A percentile compares a stretch with the other conserved stretches of the same genome.
phyloP scores from a whole-genome alignment of 2,113 vertebrate genomes.

The Okapia johnstoni region DNA sequence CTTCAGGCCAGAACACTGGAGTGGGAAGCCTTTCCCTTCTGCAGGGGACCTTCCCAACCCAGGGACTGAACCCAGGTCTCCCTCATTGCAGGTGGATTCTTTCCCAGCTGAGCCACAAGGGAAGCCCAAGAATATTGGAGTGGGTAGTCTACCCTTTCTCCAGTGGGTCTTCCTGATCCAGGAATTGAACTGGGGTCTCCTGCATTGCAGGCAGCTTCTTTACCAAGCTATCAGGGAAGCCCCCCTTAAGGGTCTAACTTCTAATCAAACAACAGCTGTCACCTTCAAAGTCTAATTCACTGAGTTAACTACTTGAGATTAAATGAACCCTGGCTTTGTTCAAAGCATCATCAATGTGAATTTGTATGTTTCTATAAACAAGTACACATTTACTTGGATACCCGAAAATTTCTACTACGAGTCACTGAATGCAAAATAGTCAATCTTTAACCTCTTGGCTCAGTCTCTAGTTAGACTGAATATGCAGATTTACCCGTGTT shows the following conservation, averaged over 20 bases:
- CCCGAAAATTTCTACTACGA: not conserved
- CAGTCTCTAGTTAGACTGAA: not conserved
- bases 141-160: not conserved
- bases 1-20: not conserved
- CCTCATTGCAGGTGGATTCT: not conserved
- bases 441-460: not conserved
- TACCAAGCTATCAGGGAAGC: not conserved
- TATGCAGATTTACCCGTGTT: slow-evolving; percentile 86
- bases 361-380: not conserved
- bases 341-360: not conserved
- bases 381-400: not conserved
- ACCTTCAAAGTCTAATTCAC: not conserved
- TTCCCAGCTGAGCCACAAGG: not conserved
- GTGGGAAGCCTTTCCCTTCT: not conserved
- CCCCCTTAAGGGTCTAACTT: not conserved
- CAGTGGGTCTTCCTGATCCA: not conserved
- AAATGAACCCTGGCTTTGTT: not conserved
- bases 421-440: not conserved
- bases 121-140: not conserved
- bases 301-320: not conserved
- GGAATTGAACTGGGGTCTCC: not conserved
- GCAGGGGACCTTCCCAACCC: not conserved
- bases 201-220: not conserved
- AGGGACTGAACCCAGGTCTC: not conserved
- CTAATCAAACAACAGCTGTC: not conserved